phyloP scores from a whole-genome alignment of 1,140 invertebrate genomes.

The Gonatopus flavifemur region DNA sequence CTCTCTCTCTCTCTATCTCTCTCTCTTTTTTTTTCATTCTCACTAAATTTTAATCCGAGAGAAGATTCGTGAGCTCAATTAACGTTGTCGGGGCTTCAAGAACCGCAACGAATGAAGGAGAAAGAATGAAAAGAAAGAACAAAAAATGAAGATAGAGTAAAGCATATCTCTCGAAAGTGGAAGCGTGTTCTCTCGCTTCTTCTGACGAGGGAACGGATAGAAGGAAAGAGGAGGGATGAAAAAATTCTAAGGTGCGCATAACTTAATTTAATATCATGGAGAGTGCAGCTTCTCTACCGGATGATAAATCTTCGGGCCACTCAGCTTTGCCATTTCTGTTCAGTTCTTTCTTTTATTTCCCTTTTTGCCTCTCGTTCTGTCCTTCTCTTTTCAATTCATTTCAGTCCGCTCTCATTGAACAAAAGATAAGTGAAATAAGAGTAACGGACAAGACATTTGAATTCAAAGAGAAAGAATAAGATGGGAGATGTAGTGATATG shows the following conservation, averaged over 20 bases:
- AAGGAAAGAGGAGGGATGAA: too few species aligned
- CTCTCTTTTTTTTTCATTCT: too few species aligned
- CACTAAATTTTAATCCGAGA: too few species aligned
- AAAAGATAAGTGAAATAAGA: constrained; percentile 39
- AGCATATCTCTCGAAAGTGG: constrained; percentile 4
- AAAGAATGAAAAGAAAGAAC: constrained; percentile 4
- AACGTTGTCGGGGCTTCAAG: neutral
- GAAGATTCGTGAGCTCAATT: constrained; percentile 2
- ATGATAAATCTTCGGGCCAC: constrained; percentile 38
- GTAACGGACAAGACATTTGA: constrained; percentile 23
- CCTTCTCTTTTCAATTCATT: constrained; percentile 17
- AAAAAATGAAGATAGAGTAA: constrained; percentile 2
- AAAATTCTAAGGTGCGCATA: constrained; percentile 35
- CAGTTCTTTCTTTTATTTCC: too few species aligned
- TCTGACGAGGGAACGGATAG: too few species aligned
- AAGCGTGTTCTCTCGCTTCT: constrained; percentile 16
- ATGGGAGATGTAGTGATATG: neutral
- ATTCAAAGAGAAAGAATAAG: neutral
- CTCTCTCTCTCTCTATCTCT: too few species aligned
- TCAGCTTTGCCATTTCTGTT: too few species aligned
- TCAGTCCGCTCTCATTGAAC: constrained; percentile 22
- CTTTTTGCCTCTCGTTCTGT: constrained; percentile 13
- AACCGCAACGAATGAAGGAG: neutral
- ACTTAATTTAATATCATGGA: constrained; percentile 42
- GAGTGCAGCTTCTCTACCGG: constrained; percentile 14